Evolutionary conservation across 2,888 invertebrate genomes (phyloP).

Genomic region (Lasius fuliginosus): DNA sequence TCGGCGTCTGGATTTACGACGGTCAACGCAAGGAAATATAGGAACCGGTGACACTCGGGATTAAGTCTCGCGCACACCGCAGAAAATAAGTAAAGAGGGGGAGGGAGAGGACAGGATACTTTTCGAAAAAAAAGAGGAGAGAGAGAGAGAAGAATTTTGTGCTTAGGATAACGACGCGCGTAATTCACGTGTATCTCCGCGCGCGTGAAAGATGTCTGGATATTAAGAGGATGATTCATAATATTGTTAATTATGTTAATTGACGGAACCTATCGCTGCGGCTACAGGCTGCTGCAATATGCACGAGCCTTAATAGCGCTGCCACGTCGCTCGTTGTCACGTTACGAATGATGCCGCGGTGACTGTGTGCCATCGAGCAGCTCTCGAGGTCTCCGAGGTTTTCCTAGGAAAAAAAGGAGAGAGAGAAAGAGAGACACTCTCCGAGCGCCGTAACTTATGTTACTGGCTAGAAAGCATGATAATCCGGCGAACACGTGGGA

Average conservation of each 20-base stretch:
- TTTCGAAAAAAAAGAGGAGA: conserved; percentile 10
- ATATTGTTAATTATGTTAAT: conserved; percentile 73
- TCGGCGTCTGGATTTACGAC: conserved; percentile 51
- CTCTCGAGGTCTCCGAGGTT: conserved; percentile 33
- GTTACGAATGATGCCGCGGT: conserved; percentile 53
- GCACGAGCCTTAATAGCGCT: conserved; percentile 51
- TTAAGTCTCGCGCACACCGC: conserved; percentile 43
- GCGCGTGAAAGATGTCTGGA: conserved; percentile 44
- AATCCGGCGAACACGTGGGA: conserved; percentile 62
- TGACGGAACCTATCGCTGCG: conserved; percentile 44
- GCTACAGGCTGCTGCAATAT: conserved; percentile 36
- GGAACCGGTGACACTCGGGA: conserved; percentile 45
- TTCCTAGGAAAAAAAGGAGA: conserved; percentile 15
- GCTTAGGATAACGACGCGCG: conserved; percentile 41
- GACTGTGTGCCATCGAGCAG: conserved; percentile 44
- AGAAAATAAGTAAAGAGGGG: conserved; percentile 27
- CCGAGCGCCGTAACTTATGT: conserved; percentile 46
- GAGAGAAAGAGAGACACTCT: conserved; percentile 10
- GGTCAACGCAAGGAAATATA: conserved; percentile 53
- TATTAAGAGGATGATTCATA: conserved; percentile 69
- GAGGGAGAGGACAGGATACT: not conserved
- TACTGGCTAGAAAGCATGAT: conserved; percentile 61
- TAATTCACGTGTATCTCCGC: conserved; percentile 36
- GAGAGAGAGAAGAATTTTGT: conserved; percentile 27
- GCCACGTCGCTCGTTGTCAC: conserved; percentile 54